These are phyloP conservation scores for Euborellia annulipes DNA, from an alignment of 1,140 invertebrate species.

Conservation along the genomic window DNA sequence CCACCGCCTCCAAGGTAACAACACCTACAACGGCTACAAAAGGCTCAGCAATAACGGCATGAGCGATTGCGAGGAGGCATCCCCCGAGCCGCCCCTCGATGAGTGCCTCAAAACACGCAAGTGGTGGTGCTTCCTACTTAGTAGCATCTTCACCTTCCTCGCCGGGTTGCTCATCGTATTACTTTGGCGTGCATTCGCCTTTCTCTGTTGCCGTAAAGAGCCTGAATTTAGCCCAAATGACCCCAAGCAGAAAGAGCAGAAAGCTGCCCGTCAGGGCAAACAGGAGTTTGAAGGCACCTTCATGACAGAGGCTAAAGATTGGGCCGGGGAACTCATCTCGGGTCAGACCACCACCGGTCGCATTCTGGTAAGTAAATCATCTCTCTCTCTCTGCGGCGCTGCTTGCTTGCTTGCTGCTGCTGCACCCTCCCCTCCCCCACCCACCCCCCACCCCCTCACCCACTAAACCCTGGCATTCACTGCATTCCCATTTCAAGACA, in stretches of 20 bases:
- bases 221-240: conserved; percentile 68
- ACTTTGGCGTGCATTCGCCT: conserved; percentile 76
- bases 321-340: conserved; percentile 99
- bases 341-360: conserved; percentile 98
- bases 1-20: no score
- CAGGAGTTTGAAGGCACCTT: conserved; percentile 86
- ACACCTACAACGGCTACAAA: no score
- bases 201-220: conserved; percentile 84
- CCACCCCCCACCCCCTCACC: no score
- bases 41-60: no score
- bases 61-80: conserved; percentile 14
- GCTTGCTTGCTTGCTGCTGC: no score
- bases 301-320: conserved; percentile 99
- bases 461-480: no score
- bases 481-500: no score
- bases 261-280: conserved; percentile 64
- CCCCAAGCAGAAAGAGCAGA: conserved; percentile 78
- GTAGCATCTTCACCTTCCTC: conserved; percentile 91
- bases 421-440: no score
- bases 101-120: conserved; percentile 74
- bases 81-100: conserved; percentile 41
- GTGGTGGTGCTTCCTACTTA: conserved; percentile 93
- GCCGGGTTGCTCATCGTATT: conserved; percentile 78
- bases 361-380: conserved; percentile 92
- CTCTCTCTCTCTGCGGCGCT: no score